Base-by-base conservation (phyloP, 2,888 invertebrate species). In the Cantharis flavilabris region DNA sequence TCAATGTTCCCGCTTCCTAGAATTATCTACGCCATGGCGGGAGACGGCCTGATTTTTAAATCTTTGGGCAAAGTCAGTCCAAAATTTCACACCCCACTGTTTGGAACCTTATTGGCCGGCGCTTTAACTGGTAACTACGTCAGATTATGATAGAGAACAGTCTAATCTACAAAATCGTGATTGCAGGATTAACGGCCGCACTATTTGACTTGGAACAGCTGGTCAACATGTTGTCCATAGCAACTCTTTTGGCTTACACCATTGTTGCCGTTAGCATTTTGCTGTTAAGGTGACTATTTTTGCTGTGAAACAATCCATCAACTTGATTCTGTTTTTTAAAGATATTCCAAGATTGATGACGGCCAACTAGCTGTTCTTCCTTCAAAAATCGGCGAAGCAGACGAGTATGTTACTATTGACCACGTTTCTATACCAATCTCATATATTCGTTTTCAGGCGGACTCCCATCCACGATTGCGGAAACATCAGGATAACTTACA, bases 11-110 rank as follows among this genome's bases (percentile, higher is more conserved):
- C 96, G 0, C 88, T 97, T 63, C 96, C 97, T 0, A 91, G 97
- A 79, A 94, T 96, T 72, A 93, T 97, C 71, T 97, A 97, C 88
- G 95, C 97, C 26, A 97, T 97, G 96, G 93, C 97, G 0, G 90
- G 92, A 10, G 97, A 97, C 87, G 96, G 96, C 0, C 89, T 97
- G 23, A 90, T 97, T 82, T 97, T 95, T 89, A 90, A 91, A 79
- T 94, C 92, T 87, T 89, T 96, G 87, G 95, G 96, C 1, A 90
- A 90, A 78, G 93, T 97, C 7, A 93, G 92, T 88, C 90, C 91
- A 23, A 90, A 91, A 80, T 96, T 94, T 85, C 94, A 95, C 83
- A 95, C 96, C 0, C 96, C 96, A 0, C 89, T 96, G 2, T 89
- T 93, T 76, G 96, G 95, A 1, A 95, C 96, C 33, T 86, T 95